These are phyloP conservation scores for Bucco capensis DNA, from an alignment of 2,113 vertebrate genomes.

Conservation along the genomic window DNA sequence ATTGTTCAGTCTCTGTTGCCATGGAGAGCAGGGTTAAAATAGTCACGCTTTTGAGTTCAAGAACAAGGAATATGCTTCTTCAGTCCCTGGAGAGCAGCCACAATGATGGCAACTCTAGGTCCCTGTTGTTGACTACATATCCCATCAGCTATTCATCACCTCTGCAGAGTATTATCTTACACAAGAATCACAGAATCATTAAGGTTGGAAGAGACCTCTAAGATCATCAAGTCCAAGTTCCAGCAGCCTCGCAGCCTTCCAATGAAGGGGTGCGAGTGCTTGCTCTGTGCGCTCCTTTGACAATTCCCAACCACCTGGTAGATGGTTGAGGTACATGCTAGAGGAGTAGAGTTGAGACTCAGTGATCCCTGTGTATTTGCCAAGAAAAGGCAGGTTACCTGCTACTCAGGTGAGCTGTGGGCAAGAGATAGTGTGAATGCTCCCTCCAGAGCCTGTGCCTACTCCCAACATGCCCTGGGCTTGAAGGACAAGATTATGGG, in stretches of 20 bases:
- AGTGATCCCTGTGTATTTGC: neutral
- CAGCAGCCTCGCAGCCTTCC: neutral
- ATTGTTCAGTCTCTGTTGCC: neutral
- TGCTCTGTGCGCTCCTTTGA: neutral
- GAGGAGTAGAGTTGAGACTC: neutral
- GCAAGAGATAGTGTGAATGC: neutral
- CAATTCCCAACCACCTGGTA: neutral
- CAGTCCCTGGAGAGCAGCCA: neutral
- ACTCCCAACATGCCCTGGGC: too few species aligned
- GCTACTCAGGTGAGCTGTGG: neutral
- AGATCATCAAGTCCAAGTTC: too few species aligned
- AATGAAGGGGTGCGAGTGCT: accelerated
- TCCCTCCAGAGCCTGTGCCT: neutral
- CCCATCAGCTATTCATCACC: neutral
- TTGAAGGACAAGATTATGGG: neutral
- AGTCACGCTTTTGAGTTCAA: neutral
- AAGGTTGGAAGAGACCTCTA: too few species aligned
- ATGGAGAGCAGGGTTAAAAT: neutral
- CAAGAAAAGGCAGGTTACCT: neutral
- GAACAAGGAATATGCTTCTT: neutral
- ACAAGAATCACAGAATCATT: too few species aligned
- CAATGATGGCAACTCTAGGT: accelerated
- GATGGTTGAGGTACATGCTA: accelerated
- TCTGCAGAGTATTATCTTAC: neutral
- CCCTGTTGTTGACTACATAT: accelerated